These are phyloP conservation scores for Porites evermanni DNA, from an alignment of 92 coral and sea anemone genomes.

Conservation along the genomic window DNA sequence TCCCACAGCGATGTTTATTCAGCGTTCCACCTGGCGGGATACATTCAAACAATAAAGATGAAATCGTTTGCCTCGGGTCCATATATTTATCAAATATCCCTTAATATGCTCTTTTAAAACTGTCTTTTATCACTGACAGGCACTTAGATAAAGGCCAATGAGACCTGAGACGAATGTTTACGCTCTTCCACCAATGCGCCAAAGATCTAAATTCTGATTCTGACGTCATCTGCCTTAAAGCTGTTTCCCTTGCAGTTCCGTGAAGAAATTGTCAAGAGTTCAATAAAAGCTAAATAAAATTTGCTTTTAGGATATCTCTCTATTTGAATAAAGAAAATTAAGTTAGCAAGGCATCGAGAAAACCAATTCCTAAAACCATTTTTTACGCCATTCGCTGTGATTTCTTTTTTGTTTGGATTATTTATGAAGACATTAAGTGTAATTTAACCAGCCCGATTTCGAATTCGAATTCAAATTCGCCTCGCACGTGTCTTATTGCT, in stretches of 20 bases:
- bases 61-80: slow-evolving; percentile 31
- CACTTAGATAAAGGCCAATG: slow-evolving; percentile 44
- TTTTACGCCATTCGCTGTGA: neutral
- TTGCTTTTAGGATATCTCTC: neutral
- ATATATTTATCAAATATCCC: neutral
- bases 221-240: slow-evolving; percentile 26
- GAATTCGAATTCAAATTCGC: slow-evolving; percentile 19
- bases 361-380: neutral
- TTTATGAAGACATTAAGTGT: slow-evolving; percentile 7
- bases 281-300: slow-evolving; percentile 15
- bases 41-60: slow-evolving; percentile 24
- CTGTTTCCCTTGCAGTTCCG: slow-evolving; percentile 47
- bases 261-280: slow-evolving; percentile 13
- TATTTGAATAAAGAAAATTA: neutral
- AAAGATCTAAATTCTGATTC: neutral
- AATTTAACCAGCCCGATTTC: slow-evolving; percentile 33
- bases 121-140: slow-evolving; percentile 20
- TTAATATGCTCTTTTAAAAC: slow-evolving; percentile 7
- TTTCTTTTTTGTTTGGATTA: slow-evolving; percentile 12
- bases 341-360: neutral
- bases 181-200: slow-evolving; percentile 32
- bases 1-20: slow-evolving; percentile 40
- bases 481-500: neutral
- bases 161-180: slow-evolving; percentile 13
- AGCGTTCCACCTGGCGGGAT: slow-evolving; percentile 35